These are phyloP conservation scores for Anguilla japonica DNA, from an alignment of 2,113 vertebrate species.

Conservation along the genomic window DNA sequence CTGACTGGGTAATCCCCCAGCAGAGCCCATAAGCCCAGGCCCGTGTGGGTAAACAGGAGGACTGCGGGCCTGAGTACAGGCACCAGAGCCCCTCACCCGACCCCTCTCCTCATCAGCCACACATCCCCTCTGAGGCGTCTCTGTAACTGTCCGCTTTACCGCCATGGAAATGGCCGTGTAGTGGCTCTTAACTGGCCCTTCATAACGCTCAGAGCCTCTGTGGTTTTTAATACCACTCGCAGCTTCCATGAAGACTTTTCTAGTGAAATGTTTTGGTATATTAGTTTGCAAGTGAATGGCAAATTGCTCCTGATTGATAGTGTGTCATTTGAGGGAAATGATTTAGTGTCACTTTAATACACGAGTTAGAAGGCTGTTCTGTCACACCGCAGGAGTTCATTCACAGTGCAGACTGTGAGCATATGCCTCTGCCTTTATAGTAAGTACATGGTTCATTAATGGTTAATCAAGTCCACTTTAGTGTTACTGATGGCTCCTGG, in stretches of 20 bases:
- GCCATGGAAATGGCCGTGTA: not conserved
- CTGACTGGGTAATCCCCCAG: not conserved
- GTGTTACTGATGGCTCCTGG: not conserved
- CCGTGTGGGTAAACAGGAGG: not conserved
- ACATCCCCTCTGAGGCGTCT: not conserved
- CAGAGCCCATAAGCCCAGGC: not conserved
- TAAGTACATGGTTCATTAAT: not conserved
- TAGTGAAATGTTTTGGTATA: not conserved
- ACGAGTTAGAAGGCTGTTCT: not conserved
- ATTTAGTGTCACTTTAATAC: not conserved
- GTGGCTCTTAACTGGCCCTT: not conserved
- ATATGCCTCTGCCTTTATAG: not conserved
- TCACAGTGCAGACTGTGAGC: not conserved
- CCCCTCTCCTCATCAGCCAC: not conserved
- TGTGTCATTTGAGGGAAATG: not conserved
- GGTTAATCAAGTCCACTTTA: not conserved
- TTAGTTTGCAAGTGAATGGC: not conserved
- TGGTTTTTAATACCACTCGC: not conserved
- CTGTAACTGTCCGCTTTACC: not conserved
- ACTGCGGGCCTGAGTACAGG: not conserved
- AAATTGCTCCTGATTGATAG: not conserved
- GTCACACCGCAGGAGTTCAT: not conserved
- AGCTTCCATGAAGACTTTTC: not conserved
- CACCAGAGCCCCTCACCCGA: not conserved
- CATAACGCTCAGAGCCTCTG: not conserved